Evolutionary conservation across 1,140 invertebrate genomes (phyloP).

Genomic region (Diuraphis noxia): DNA sequence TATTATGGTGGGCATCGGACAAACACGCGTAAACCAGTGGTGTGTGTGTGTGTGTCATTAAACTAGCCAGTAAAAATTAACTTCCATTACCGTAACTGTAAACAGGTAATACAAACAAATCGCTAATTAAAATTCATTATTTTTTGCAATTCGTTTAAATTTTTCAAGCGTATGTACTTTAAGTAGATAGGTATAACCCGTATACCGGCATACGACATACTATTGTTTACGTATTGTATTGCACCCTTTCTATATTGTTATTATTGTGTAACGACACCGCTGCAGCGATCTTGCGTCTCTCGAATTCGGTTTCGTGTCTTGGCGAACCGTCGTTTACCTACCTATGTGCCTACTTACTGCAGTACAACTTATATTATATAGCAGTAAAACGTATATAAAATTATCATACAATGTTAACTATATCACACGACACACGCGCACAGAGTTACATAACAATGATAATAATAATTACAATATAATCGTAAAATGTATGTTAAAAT

Average conservation of each 20-base stretch:
- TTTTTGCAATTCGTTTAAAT: not conserved
- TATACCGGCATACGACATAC: too few species aligned
- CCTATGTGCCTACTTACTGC: too few species aligned
- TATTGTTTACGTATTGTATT: not conserved
- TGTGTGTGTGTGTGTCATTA: not conserved
- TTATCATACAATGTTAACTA: not conserved
- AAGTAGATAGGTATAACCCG: not conserved
- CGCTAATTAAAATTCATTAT: constrained; percentile 21
- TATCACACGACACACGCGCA: not conserved
- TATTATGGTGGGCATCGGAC: not conserved
- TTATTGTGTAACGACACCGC: not conserved
- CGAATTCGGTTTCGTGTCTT: not conserved
- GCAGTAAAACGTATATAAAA: not conserved
- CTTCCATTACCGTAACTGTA: not conserved
- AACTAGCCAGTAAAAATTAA: not conserved
- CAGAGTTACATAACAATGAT: not conserved
- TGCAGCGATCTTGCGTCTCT: not conserved
- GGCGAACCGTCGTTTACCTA: not conserved
- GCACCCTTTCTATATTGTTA: not conserved
- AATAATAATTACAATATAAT: not conserved
- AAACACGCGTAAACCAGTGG: not conserved
- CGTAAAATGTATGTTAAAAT: not conserved
- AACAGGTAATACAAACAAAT: not conserved
- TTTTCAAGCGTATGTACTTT: not conserved
- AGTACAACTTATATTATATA: not conserved